Base-by-base conservation (phyloP, 2,113 vertebrate species). In the Suncus etruscus region DNA sequence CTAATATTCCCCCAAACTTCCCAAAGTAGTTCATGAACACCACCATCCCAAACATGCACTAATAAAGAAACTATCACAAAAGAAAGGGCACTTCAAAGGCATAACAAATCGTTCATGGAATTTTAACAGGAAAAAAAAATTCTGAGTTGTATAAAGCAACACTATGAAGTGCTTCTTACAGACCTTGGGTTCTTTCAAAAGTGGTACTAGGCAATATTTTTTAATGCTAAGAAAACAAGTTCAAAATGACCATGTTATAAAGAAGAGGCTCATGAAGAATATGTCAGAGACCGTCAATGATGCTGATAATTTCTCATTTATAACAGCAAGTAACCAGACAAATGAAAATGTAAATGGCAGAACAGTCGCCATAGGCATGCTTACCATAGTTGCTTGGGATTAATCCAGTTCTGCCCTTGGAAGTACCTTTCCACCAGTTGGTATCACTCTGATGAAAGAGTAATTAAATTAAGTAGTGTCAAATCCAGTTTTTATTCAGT, bases 351-450 rank as follows among this genome's bases (percentile, higher is more conserved):
- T 39, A 20, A 18, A 89, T 16, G 1, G 14, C 1, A 75, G 39
- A 6, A 61, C 18, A 18, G 58, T 61, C 16, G 20, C 58, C 58
- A 22, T 18, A 61, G 15, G 4, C 91, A n/a, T 80, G 92, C 98
- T 98, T 97, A 99, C 99, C 99, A 86, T 99, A 99, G 95, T 99
- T 99, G 97, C 99, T 99, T 86, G 99, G 99, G 97, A 99, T 99
- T n/a, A 99, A 97, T 89, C 99, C 99, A 54, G 98, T 99, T 95
- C 98, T 97, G 95, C 99, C 99, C 97, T 98, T 98, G 94, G 98
- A 99, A 16, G 99, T 99, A 75, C 99, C 99, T 95, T 99, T 99
- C 99, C 99, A 99, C 99, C 99, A 99, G 73, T 99, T 99, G 97
- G 97, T 98, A 98, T 99, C 99, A 97, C 98, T 99, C 99, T 99